Percentiles rank a stretch among this genome's conserved stretches.
These are phyloP conservation scores for Mesoligia furuncula DNA, from an alignment of 2,888 invertebrate species.

Conservation along the genomic window DNA sequence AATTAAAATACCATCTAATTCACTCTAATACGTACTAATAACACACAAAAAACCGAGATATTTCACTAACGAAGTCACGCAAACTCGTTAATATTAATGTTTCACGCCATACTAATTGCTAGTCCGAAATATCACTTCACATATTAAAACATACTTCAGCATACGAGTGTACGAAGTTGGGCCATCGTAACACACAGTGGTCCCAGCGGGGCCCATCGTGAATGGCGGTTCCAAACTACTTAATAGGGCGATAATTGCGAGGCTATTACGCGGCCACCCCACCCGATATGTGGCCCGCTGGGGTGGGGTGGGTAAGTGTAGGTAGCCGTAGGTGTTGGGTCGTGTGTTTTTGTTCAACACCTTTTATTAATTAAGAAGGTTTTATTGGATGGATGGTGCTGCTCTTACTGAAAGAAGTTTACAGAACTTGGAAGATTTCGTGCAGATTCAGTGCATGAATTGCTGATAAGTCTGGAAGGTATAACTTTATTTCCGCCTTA, in stretches of 20 bases:
- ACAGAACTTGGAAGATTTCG: not conserved
- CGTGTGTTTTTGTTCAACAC: constrained; percentile 41
- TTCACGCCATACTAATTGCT: constrained; percentile 63
- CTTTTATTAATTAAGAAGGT: constrained; percentile 51
- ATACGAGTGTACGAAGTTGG: constrained; percentile 47
- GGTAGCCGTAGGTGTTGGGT: constrained; percentile 35
- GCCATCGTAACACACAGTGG: constrained; percentile 59
- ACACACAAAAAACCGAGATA: constrained; percentile 47
- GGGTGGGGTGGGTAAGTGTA: constrained; percentile 42
- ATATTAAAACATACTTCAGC: constrained; percentile 58
- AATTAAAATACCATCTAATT: constrained; percentile 40
- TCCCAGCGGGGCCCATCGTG: constrained; percentile 71
- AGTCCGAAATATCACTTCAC: constrained; percentile 63
- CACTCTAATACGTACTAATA: constrained; percentile 32
- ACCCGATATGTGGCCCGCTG: constrained; percentile 25
- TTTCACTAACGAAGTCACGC: constrained; percentile 58
- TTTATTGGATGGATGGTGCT: not conserved
- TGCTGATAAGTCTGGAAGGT: not conserved
- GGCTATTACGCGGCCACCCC: constrained; percentile 76
- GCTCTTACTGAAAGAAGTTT: not conserved
- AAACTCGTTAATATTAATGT: constrained; percentile 60
- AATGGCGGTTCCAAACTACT: constrained; percentile 83
- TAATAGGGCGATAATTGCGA: constrained; percentile 88
- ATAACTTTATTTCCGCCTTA: not conserved
- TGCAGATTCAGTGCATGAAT: not conserved